These are phyloP conservation scores for Centropristis striata DNA, from an alignment of 2,113 vertebrate species.

Conservation along the genomic window DNA sequence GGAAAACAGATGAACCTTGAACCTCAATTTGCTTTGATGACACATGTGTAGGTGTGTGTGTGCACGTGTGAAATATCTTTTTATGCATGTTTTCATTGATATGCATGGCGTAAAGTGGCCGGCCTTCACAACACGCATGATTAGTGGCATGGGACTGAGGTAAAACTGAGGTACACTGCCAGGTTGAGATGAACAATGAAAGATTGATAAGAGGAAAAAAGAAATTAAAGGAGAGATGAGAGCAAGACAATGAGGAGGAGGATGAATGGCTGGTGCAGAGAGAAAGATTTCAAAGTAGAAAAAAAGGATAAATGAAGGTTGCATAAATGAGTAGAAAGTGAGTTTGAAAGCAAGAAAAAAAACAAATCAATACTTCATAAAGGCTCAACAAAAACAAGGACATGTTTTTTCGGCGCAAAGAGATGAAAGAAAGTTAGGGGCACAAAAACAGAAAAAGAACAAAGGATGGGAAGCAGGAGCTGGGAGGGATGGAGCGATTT, in stretches of 20 bases:
- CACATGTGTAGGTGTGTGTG: not conserved
- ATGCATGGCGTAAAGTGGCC: slow-evolving; percentile 24
- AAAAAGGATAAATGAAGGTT: slow-evolving; percentile 29
- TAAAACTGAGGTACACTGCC: not conserved
- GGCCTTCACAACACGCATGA: slow-evolving; percentile 29
- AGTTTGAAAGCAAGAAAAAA: slow-evolving; percentile 15
- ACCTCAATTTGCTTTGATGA: not conserved
- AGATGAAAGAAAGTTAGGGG: slow-evolving; percentile 56
- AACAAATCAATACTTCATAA: slow-evolving; percentile 40
- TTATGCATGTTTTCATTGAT: slow-evolving; percentile 27
- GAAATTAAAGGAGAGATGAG: slow-evolving; percentile 10
- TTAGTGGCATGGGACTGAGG: slow-evolving; percentile 7
- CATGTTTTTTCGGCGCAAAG: slow-evolving; percentile 13
- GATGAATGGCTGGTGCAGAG: not conserved
- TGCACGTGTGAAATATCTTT: slow-evolving; percentile 10
- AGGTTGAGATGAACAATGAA: slow-evolving; percentile 32
- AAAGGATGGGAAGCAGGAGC: slow-evolving; percentile 41
- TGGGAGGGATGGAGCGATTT: slow-evolving; percentile 49
- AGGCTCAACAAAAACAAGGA: slow-evolving; percentile 30
- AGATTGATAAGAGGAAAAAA: slow-evolving; percentile 48
- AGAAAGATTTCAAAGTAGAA: slow-evolving; percentile 35
- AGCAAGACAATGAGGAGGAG: slow-evolving; percentile 16
- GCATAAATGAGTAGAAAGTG: not conserved
- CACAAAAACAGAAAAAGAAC: slow-evolving; percentile 49
- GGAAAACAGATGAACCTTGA: slow-evolving; percentile 43